Base-by-base conservation (phyloP, 1,140 invertebrate genomes). In the Cyclina sinensis region DNA sequence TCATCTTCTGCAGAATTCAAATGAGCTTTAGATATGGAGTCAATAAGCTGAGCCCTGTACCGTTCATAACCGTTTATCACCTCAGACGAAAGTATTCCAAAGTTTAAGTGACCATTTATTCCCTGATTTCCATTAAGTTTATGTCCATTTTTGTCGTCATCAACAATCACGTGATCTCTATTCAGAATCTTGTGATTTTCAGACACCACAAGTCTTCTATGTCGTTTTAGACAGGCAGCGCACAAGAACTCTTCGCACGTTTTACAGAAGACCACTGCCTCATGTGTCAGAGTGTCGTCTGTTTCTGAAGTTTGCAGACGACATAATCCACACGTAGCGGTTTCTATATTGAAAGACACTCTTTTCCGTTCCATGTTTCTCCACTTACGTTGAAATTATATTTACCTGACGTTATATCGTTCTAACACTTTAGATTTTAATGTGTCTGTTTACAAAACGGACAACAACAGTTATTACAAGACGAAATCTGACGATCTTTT, bases 281-380 rank as follows among this genome's bases (percentile, higher is more conserved):
- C 84, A 27, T 37, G 70, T n/a, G 30, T 35, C 14, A 18, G 21
- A 16, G 54, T 43, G 14, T 74, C 48, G 24, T 68, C 59, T 35
- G 32, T 37, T 16, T 68, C 43, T 9, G 32, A 46, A n/a, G n/a
- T 2, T 7, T 62, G 32, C 11, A 65, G 24, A 46, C 27, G 32
- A 43, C 70, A 78, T 9, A 79, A 32, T 1, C 85, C 85, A 80
- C 85, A 87, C n/a, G 14, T n/a, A 21, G 85, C 85, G 5, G 85
- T 87, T 46, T 79, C 30, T 32, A 87, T 43, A 51, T 87, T 87
- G 37, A 87, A 87, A 51, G 32, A 65, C 27, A 87, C 85, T 87
- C 46, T 14, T 39, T 78, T 79, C n/a, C 62, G 48, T 32, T 78
- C 73, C 85, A 78, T 78, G 3, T 35, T 24, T 43, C 43, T 43